These are phyloP conservation scores for Epiblema foenella DNA, from an alignment of 2,888 invertebrate species.

Conservation along the genomic window DNA sequence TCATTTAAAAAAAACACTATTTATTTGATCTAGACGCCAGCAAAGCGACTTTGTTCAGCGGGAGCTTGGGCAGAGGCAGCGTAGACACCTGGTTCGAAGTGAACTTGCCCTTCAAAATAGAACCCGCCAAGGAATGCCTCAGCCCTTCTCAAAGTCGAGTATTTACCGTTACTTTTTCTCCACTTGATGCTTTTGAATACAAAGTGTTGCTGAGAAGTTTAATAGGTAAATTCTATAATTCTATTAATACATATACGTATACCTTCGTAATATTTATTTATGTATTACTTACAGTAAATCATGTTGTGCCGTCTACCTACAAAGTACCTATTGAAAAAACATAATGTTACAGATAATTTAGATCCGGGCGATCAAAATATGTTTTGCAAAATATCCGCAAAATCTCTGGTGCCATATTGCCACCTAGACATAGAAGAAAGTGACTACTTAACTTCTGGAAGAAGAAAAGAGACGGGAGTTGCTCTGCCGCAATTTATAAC, in stretches of 20 bases:
- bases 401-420: conserved; percentile 87
- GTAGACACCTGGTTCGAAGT: conserved; percentile 78
- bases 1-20: no score
- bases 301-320: not conserved
- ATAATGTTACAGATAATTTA: conserved; percentile 70
- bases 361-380: conserved; percentile 83
- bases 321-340: not conserved
- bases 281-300: no score
- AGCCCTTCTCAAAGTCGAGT: conserved; percentile 67
- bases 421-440: conserved; percentile 89
- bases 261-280: no score
- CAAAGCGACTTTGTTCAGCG: conserved; percentile 74
- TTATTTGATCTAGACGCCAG: conserved; percentile 57
- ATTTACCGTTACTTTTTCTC: conserved; percentile 83
- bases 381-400: conserved; percentile 81
- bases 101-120: conserved; percentile 80
- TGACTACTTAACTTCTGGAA: conserved; percentile 84
- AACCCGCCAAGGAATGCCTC: conserved; percentile 76
- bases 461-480: conserved; percentile 69
- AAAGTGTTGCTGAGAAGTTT: conserved; percentile 70
- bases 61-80: conserved; percentile 64
- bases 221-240: conserved; percentile 62
- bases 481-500: conserved; percentile 77
- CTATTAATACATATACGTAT: no score
- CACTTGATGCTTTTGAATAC: conserved; percentile 83